Percentiles rank a stretch among this genome's conserved stretches.
These are phyloP conservation scores for Phrynocephalus vlangalii DNA, from an alignment of 2,797 vertebrate species.

Conservation along the genomic window DNA sequence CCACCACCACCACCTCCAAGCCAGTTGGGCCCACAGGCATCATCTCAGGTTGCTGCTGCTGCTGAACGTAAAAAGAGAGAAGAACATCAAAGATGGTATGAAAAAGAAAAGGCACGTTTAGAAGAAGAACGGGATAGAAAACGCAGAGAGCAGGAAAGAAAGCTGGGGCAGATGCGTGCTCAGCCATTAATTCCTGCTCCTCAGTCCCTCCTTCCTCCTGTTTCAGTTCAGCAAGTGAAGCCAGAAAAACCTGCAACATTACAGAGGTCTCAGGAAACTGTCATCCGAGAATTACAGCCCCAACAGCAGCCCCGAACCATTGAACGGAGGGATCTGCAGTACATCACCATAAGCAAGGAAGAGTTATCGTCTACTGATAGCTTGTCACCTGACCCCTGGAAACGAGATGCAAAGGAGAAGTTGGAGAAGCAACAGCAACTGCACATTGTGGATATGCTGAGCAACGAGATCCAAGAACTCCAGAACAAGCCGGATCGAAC, in stretches of 20 bases:
- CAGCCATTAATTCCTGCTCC: constrained; percentile 81
- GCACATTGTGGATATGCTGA: constrained; percentile 96
- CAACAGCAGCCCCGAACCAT: constrained; percentile 98
- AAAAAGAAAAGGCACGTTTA: constrained; percentile 96
- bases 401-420: constrained; percentile 95
- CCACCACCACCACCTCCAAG: constrained; percentile 71
- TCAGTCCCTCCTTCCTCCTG: constrained; percentile 74
- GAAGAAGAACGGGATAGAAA: constrained; percentile 97
- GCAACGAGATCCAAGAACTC: constrained; percentile 96
- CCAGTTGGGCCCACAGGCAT: constrained; percentile 79
- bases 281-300: constrained; percentile 94
- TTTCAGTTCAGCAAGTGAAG: constrained; percentile 78
- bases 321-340: constrained; percentile 93
- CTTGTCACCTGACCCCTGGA: constrained; percentile 97
- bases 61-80: constrained; percentile 93
- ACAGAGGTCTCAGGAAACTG: constrained; percentile 88
- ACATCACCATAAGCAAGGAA: constrained; percentile 86
- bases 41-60: constrained; percentile 74
- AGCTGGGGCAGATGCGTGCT: constrained; percentile 91
- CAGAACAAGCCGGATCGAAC: constrained; percentile 91
- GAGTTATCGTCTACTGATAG: constrained; percentile 92
- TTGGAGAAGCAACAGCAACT: constrained; percentile 98
- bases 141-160: constrained; percentile 94
- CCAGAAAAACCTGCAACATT: constrained; percentile 89
- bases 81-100: constrained; percentile 98